Conservation (phyloP, 2,113 vertebrate genomes). For the Pterocles burchelli region DNA sequence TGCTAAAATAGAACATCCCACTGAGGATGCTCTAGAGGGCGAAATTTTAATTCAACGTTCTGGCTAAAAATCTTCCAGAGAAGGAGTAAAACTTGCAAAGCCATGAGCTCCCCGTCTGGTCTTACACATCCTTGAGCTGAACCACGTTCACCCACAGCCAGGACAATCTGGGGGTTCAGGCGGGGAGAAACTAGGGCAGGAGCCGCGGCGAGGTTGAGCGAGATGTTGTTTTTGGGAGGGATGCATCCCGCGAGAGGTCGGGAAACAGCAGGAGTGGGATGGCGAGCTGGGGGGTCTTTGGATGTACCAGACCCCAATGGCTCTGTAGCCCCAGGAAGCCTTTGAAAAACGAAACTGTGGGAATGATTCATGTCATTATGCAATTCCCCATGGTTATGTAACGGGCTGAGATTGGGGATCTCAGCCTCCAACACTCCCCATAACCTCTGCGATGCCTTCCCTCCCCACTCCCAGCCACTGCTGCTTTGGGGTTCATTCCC, state of each 20-base stretch:
- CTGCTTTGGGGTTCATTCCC: fast-evolving
- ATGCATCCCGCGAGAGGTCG: fast-evolving
- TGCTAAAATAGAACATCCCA: not conserved
- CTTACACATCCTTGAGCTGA: not conserved
- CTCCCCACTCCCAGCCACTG: not conserved
- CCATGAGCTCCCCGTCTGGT: fast-evolving
- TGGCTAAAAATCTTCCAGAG: fast-evolving
- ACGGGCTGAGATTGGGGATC: not conserved
- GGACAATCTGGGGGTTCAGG: fast-evolving
- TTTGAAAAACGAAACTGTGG: fast-evolving
- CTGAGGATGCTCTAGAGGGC: fast-evolving
- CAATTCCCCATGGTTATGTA: not conserved
- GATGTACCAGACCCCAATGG: fast-evolving
- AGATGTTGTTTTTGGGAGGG: not conserved
- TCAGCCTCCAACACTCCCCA: fast-evolving
- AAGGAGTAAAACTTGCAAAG: not conserved
- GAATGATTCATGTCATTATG: fast-evolving
- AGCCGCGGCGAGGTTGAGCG: fast-evolving
- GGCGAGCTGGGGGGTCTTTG: fast-evolving
- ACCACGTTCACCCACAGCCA: not conserved
- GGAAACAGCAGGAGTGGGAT: not conserved
- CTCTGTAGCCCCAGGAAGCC: not conserved
- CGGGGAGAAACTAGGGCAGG: not conserved
- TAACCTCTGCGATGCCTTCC: not conserved
- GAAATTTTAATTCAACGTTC: too few relatives aligned